Conservation (phyloP, 2,113 vertebrate genomes). For the Typhlomys cinereus region DNA sequence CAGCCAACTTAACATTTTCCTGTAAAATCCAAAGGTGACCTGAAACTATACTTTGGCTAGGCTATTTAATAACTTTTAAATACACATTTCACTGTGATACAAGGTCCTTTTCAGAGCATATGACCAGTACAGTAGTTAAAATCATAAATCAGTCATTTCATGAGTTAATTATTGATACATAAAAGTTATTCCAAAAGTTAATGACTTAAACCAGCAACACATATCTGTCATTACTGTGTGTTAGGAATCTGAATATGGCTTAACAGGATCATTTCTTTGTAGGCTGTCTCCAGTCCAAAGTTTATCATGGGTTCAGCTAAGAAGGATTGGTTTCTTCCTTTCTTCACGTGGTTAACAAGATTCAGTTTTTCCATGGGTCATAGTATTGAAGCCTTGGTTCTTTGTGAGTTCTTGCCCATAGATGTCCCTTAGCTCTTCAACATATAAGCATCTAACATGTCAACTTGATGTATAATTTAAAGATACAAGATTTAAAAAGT, state of each 20-base stretch:
- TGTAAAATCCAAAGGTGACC: constrained; percentile 33
- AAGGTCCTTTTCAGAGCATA: background rate
- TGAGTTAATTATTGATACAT: background rate
- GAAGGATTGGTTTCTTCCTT: constrained; percentile 35
- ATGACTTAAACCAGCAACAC: constrained; percentile 22
- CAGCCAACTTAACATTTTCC: constrained; percentile 4
- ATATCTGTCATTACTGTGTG: background rate
- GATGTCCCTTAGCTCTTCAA: background rate
- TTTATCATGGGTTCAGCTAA: background rate
- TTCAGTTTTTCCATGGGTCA: background rate
- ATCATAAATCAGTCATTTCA: background rate
- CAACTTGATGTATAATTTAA: constrained; percentile 1
- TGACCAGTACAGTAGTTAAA: background rate
- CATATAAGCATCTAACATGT: background rate
- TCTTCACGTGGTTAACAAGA: background rate
- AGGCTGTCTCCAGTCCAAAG: background rate
- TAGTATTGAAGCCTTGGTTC: background rate
- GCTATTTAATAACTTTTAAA: constrained; percentile 53
- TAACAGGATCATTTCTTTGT: background rate
- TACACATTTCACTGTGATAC: constrained; percentile 7
- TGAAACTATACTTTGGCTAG: background rate
- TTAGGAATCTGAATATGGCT: background rate
- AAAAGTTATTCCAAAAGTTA: constrained; percentile 47
- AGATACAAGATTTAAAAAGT: background rate
- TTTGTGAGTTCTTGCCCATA: background rate